Evolutionary conservation across 2,113 vertebrate species (phyloP).

Genomic region (Aviceda subcristata): DNA sequence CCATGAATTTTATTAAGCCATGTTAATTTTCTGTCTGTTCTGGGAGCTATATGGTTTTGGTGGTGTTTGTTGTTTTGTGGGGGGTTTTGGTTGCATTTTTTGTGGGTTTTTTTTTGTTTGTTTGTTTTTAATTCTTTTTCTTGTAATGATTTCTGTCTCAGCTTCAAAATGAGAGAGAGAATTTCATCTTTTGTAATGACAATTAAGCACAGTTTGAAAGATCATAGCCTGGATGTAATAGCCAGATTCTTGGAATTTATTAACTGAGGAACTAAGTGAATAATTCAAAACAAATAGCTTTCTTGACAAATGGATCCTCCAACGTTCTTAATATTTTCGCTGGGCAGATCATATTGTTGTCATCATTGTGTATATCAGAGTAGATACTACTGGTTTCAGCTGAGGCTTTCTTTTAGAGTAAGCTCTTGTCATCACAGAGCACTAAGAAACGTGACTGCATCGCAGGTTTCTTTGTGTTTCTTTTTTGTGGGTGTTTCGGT

Average conservation of each 20-base stretch:
- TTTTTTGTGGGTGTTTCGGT: not conserved
- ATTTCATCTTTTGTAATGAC: not conserved
- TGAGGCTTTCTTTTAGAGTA: not conserved
- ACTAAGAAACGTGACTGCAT: not conserved
- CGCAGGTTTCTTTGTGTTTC: not conserved
- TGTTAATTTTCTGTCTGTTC: not conserved
- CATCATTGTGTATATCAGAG: not conserved
- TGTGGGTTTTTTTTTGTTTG: not conserved
- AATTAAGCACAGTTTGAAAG: constrained; percentile 15
- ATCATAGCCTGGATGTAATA: not conserved
- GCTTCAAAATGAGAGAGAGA: not conserved
- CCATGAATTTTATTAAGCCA: not conserved
- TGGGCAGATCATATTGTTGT: not conserved
- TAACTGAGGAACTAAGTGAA: not conserved
- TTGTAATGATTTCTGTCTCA: not conserved
- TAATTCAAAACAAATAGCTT: constrained; percentile 1
- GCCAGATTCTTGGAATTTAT: not conserved
- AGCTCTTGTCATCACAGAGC: not conserved
- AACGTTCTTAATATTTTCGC: not conserved
- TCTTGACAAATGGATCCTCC: not conserved
- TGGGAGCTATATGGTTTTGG: not conserved
- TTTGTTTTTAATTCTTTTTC: not conserved
- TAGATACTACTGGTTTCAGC: not conserved
- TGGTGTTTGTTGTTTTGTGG: not conserved
- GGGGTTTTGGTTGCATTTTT: not conserved